These are phyloP conservation scores for Clostera curtula DNA, from an alignment of 2,888 invertebrate genomes.

Conservation along the genomic window DNA sequence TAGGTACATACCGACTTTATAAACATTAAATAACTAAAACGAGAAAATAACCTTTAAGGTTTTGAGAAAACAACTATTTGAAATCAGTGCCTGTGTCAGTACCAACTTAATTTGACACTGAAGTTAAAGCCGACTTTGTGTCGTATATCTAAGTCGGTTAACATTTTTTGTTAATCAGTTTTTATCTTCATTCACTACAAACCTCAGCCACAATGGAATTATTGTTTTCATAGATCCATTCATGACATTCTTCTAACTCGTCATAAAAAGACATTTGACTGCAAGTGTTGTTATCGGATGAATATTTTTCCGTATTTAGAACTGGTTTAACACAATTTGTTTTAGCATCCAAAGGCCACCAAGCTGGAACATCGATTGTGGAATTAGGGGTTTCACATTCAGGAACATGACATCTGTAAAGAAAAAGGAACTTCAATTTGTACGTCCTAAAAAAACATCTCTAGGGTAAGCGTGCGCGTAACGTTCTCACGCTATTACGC, in stretches of 20 bases:
- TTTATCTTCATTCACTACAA: conserved; percentile 12
- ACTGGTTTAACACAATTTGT: conserved; percentile 41
- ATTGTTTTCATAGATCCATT: conserved; percentile 51
- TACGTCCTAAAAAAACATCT: neutral
- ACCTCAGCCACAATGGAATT: conserved; percentile 53
- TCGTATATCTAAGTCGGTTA: too few relatives aligned
- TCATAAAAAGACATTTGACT: conserved; percentile 34
- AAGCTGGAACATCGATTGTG: conserved; percentile 30
- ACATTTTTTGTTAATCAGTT: neutral
- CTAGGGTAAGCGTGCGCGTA: too few relatives aligned
- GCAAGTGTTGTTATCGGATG: conserved; percentile 33
- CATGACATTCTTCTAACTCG: conserved; percentile 38
- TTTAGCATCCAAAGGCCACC: conserved; percentile 49
- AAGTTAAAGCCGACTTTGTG: too few relatives aligned
- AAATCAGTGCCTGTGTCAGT: too few relatives aligned
- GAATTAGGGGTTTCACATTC: conserved; percentile 39
- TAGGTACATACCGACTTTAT: too few relatives aligned
- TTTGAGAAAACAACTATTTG: too few relatives aligned
- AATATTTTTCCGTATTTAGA: conserved; percentile 24
- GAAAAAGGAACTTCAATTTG: conserved; percentile 4
- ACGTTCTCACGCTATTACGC: too few relatives aligned
- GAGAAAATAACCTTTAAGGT: too few relatives aligned
- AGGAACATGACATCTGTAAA: conserved; percentile 44
- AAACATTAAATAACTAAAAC: too few relatives aligned
- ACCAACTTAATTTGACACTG: too few relatives aligned